Base-by-base conservation (phyloP, 2,113 vertebrate genomes). In the Marmota monax region DNA sequence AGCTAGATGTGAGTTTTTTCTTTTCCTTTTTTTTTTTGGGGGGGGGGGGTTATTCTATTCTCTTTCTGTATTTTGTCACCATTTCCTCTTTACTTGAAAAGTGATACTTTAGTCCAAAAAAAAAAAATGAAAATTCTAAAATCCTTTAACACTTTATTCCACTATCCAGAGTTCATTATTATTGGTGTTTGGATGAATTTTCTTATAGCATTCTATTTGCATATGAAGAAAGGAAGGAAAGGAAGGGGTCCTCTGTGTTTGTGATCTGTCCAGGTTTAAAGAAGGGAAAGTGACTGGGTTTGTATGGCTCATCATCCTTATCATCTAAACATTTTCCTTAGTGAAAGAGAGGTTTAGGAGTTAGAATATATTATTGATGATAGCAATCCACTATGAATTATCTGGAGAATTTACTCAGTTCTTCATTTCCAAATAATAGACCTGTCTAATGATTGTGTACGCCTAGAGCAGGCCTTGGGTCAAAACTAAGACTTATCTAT, bases 401-500 rank as follows among this genome's bases (percentile, higher is more conserved):
- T 18, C 29, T 84, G 37, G 48, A 95, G 48, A 70, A 63, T 89
- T 86, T 83, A 61, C 22, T 92, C 3, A 70, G 27, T 92, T 93
- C 39, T 85, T 92, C 18, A 80, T 14, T 89, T 51, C 9, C 51
- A 34, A 92, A 39, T 16, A 67, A 56, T 22, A 92, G 23, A 85
- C 25, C 8, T 95, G 11, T 48, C 16, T 73, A 56, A 69, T 78
- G 63, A 72, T 65, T 72, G 29, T 56, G 4, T 90, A 42, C 83
- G 78, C 73, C 20, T 86, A 25, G 42, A 63, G 84, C 9, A 74
- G 4, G 23, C 13, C 4, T 89, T 97, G 74, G 37, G 84, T 25
- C 34, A 94, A 88, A 95, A 96, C 39, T 9, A 95, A 95, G 13
- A 78, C 8, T 77, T 70, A 4, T 70, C 45, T 23, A 84, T 69